Conservation (phyloP, 2,113 vertebrate species). For the Rhynchomys soricoides region DNA sequence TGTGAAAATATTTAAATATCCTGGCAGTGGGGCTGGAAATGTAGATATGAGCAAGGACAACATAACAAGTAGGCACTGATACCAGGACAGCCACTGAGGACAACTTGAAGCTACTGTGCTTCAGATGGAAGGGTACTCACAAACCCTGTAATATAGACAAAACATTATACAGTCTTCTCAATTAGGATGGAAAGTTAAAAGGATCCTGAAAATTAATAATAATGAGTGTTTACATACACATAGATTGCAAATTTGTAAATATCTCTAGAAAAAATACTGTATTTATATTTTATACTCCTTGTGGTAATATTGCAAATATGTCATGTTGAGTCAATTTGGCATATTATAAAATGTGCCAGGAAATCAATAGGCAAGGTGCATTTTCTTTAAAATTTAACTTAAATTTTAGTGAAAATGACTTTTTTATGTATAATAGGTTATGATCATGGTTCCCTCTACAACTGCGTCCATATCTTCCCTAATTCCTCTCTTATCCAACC, state of each 20-base stretch:
- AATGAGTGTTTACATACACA: neutral
- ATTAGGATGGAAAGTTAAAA: neutral
- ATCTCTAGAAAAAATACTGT: neutral
- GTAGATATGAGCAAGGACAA: neutral
- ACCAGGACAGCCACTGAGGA: neutral
- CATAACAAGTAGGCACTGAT: neutral
- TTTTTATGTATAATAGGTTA: neutral
- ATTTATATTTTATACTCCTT: neutral
- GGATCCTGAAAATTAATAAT: neutral
- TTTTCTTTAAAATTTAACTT: neutral
- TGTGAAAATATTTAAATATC: slow-evolving; percentile 43
- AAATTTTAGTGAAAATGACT: neutral
- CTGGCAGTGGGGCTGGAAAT: neutral
- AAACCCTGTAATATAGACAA: neutral
- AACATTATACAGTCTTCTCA: neutral
- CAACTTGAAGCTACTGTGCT: neutral
- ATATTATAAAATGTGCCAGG: neutral
- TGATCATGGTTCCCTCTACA: neutral
- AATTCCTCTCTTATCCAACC: neutral
- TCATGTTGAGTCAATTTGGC: neutral
- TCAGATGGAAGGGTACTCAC: neutral
- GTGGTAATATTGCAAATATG: neutral
- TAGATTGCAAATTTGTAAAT: neutral
- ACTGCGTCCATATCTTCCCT: no score
- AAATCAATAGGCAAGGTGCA: neutral